Evolutionary conservation across 2,888 invertebrate species (phyloP).

Genomic region (Bellardia pandia): DNA sequence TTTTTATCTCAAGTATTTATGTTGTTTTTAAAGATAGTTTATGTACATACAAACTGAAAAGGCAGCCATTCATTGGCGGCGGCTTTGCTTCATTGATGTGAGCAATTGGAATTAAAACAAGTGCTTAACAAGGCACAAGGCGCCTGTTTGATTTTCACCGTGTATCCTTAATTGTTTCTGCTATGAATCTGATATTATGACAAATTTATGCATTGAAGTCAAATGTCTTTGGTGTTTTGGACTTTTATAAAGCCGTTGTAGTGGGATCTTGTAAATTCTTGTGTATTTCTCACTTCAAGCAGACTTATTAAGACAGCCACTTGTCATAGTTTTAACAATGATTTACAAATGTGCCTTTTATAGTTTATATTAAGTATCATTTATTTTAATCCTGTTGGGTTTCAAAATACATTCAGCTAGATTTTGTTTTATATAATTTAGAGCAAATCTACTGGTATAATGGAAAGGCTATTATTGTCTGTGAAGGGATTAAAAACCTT

Average conservation of each 20-base stretch:
- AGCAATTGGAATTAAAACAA: slow-evolving; percentile 13
- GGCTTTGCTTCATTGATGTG: background rate
- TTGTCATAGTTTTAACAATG: background rate
- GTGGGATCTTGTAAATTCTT: slow-evolving; percentile 4
- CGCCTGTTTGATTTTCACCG: slow-evolving; percentile 37
- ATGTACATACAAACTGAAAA: background rate
- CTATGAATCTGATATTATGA: background rate
- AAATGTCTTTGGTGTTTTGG: background rate
- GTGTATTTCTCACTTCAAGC: slow-evolving; percentile 14
- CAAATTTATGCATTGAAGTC: slow-evolving; percentile 19
- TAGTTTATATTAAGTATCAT: background rate
- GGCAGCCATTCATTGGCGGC: background rate
- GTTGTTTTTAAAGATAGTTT: slow-evolving; percentile 19
- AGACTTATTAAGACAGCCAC: slow-evolving; percentile 1
- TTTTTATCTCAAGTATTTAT: slow-evolving; percentile 9
- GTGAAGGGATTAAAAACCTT: too few relatives aligned
- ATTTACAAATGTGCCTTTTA: background rate
- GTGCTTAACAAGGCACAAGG: slow-evolving; percentile 30
- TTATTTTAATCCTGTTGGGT: background rate
- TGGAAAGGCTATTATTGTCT: background rate
- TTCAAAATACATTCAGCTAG: background rate
- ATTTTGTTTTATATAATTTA: background rate
- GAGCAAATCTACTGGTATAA: background rate
- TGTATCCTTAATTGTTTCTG: background rate
- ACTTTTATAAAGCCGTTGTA: background rate